These are phyloP conservation scores for Peromyscus aztecus DNA, from an alignment of 2,797 vertebrate genomes.

Conservation along the genomic window DNA sequence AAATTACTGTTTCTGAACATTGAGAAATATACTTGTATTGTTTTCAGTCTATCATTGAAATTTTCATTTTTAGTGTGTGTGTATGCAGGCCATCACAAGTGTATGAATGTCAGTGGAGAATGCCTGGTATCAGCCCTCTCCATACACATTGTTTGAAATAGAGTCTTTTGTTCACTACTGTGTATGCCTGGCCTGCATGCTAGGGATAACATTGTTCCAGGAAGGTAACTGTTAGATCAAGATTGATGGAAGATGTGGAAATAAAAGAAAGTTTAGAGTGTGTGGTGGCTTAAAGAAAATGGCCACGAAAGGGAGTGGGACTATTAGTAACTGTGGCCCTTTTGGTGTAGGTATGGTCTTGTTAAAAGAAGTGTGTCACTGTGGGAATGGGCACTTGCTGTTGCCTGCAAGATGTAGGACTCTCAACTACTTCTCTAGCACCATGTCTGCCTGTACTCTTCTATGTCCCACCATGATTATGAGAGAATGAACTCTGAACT, in stretches of 20 bases:
- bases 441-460: background rate
- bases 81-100: background rate
- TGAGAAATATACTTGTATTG: background rate
- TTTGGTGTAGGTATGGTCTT: background rate
- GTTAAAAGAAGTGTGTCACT: background rate
- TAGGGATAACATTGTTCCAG: background rate
- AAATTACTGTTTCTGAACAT: background rate
- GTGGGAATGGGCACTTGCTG: background rate
- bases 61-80: background rate
- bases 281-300: background rate
- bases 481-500: background rate
- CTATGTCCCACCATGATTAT: background rate
- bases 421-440: background rate
- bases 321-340: background rate
- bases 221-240: background rate
- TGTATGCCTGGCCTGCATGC: background rate
- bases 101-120: background rate
- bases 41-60: background rate
- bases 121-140: no score
- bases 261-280: background rate
- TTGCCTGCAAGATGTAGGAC: background rate
- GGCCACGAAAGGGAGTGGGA: background rate
- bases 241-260: background rate
- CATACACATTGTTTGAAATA: background rate
- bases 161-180: background rate